Percentiles rank a stretch among this genome's conserved stretches.
phyloP scores from a whole-genome alignment of 2,888 invertebrate genomes.

The Lasioglossum zephyrum region DNA sequence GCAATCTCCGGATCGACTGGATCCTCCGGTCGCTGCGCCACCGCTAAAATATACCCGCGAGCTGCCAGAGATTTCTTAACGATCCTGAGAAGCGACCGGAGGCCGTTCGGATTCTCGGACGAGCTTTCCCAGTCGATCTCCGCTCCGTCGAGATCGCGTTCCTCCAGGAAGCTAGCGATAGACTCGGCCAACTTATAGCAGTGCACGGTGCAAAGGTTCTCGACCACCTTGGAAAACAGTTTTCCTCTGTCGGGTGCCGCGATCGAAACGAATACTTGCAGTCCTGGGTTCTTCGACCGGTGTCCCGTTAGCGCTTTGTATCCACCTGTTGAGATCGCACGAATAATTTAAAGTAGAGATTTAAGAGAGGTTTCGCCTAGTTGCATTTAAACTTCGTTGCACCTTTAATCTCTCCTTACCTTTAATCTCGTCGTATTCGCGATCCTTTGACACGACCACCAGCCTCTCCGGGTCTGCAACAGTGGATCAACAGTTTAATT shows the following conservation, averaged over 20 bases:
- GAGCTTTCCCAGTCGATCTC: conserved; percentile 88
- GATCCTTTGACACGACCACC: conserved; percentile 87
- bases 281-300: conserved; percentile 88
- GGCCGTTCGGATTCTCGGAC: conserved; percentile 22
- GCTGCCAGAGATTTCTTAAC: conserved; percentile 83
- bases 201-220: conserved; percentile 71
- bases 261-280: conserved; percentile 90
- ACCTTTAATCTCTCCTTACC: conserved; percentile 90
- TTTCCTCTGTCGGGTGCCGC: conserved; percentile 74
- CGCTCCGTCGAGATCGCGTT: conserved; percentile 92
- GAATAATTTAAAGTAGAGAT: conserved; percentile 42
- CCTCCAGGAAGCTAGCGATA: conserved; percentile 87
- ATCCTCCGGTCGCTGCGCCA: conserved; percentile 88
- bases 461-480: conserved; percentile 87
- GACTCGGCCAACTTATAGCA: conserved; percentile 87
- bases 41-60: conserved; percentile 86
- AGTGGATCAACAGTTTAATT: not conserved
- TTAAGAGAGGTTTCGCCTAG: not conserved
- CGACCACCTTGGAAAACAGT: conserved; percentile 39
- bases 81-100: conserved; percentile 31
- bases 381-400: not conserved
- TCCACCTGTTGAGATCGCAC: conserved; percentile 86
- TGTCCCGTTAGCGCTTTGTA: conserved; percentile 89
- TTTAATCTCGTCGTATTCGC: conserved; percentile 90
- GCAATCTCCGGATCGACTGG: conserved; percentile 87